Evolutionary conservation across 2,113 vertebrate genomes (phyloP).

Genomic region (Mungos mungo): DNA sequence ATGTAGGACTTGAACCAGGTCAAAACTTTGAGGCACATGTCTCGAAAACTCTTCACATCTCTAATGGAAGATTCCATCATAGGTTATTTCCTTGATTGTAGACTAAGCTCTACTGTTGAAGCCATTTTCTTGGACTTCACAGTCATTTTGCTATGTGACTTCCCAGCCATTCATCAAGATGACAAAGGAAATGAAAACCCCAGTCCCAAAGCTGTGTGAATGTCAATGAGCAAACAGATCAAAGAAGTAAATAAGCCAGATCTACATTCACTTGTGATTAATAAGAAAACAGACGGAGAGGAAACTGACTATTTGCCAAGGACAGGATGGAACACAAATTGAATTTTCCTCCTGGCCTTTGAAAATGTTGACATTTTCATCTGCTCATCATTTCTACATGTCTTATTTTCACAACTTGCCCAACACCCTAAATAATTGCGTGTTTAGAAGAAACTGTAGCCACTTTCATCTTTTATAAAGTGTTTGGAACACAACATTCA

Average conservation of each 20-base stretch:
- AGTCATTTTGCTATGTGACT: neutral
- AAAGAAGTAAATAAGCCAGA: slow-evolving; percentile 52
- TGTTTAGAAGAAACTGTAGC: neutral
- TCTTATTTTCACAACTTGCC: slow-evolving; percentile 64
- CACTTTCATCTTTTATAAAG: neutral
- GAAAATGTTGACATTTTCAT: slow-evolving; percentile 65
- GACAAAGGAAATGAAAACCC: slow-evolving; percentile 59
- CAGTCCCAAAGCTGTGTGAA: slow-evolving; percentile 3
- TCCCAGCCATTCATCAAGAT: neutral
- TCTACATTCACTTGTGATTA: slow-evolving; percentile 22
- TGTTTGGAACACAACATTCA: neutral
- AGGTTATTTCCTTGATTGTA: neutral
- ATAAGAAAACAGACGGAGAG: slow-evolving; percentile 45
- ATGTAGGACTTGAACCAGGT: neutral
- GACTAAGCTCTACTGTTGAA: neutral
- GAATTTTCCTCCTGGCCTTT: slow-evolving; percentile 63
- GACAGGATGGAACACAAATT: slow-evolving; percentile 53
- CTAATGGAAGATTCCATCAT: neutral
- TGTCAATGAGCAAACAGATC: slow-evolving; percentile 50
- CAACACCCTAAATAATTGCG: slow-evolving; percentile 44
- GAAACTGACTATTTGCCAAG: slow-evolving; percentile 60
- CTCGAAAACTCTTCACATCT: neutral
- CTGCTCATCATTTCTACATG: slow-evolving; percentile 38
- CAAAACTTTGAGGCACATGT: neutral
- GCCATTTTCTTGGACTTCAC: neutral